These are phyloP conservation scores for Agrilus planipennis DNA, from an alignment of 1,140 invertebrate genomes.

Conservation along the genomic window DNA sequence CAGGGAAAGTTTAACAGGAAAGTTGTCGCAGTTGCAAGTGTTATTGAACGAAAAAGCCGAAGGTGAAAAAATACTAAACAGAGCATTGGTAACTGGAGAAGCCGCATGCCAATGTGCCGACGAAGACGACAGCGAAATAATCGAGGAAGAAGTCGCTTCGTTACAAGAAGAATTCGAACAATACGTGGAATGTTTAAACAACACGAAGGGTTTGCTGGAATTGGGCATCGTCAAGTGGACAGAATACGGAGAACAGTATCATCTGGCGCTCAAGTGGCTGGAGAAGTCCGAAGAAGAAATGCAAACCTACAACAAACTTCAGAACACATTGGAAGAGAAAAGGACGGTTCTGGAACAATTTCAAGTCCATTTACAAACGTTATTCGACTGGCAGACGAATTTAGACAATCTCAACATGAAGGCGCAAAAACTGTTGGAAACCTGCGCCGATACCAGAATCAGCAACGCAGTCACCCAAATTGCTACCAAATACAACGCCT, in stretches of 20 bases:
- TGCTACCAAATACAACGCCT: constrained; percentile 85
- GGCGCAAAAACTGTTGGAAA: constrained; percentile 80
- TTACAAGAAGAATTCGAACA: constrained; percentile 80
- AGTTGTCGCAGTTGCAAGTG: constrained; percentile 74
- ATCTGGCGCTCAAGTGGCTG: constrained; percentile 79
- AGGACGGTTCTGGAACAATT: constrained; percentile 81
- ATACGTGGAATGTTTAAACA: constrained; percentile 63
- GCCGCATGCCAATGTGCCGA: constrained; percentile 70
- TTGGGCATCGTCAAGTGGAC: constrained; percentile 88
- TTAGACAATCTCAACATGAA: constrained; percentile 84
- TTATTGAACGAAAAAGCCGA: constrained; percentile 68
- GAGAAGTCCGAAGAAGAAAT: constrained; percentile 75
- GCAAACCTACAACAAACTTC: constrained; percentile 81
- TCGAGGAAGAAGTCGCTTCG: constrained; percentile 81
- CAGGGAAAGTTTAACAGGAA: constrained; percentile 75
- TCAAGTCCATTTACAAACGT: constrained; percentile 76
- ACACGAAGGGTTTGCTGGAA: constrained; percentile 74
- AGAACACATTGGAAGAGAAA: constrained; percentile 81
- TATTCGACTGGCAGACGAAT: constrained; percentile 90
- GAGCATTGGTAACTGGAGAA: constrained; percentile 68
- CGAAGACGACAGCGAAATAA: constrained; percentile 77
- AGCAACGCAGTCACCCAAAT: constrained; percentile 89
- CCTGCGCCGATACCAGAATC: constrained; percentile 83
- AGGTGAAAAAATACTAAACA: constrained; percentile 69
- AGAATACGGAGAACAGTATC: constrained; percentile 88